Percentiles rank a stretch among this genome's conserved stretches.
Conservation (phyloP, 2,888 invertebrate species). For the Dioctria rufipes region DNA sequence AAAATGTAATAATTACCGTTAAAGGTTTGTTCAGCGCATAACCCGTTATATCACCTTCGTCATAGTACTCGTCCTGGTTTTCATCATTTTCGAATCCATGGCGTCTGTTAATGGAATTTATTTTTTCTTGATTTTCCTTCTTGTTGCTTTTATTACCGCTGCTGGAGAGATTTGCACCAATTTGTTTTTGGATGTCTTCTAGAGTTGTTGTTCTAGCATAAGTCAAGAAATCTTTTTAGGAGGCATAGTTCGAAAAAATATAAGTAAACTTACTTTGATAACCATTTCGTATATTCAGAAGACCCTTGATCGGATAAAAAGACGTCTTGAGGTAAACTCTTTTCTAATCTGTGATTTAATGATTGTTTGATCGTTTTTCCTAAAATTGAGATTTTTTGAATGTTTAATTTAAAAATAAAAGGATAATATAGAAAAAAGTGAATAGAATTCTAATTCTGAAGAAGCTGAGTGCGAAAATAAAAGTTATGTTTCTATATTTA, state of each 20-base stretch:
- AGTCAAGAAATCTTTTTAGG: neutral
- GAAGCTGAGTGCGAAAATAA: no score
- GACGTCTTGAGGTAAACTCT: constrained; percentile 70
- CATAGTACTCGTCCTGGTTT: constrained; percentile 74
- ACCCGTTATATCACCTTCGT: constrained; percentile 76
- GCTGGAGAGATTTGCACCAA: neutral
- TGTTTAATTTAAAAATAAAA: no score
- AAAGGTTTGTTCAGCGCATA: constrained; percentile 64
- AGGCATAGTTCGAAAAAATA: neutral
- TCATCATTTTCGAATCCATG: constrained; percentile 63
- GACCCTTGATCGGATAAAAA: constrained; percentile 81
- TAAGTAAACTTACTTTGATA: constrained; percentile 76
- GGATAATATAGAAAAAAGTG: no score
- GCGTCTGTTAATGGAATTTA: constrained; percentile 58
- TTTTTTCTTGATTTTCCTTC: neutral
- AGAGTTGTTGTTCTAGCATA: constrained; percentile 77
- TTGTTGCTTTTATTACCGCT: constrained; percentile 67
- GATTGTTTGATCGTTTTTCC: neutral
- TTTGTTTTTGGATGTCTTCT: constrained; percentile 80
- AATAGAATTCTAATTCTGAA: no score
- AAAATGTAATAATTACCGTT: constrained; percentile 10
- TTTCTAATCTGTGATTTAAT: constrained; percentile 6
- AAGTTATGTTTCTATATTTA: no score
- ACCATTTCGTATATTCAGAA: constrained; percentile 81
- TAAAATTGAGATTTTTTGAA: no score